Conservation (phyloP, 2,797 vertebrate species). For the Enteromius mattozi region DNA sequence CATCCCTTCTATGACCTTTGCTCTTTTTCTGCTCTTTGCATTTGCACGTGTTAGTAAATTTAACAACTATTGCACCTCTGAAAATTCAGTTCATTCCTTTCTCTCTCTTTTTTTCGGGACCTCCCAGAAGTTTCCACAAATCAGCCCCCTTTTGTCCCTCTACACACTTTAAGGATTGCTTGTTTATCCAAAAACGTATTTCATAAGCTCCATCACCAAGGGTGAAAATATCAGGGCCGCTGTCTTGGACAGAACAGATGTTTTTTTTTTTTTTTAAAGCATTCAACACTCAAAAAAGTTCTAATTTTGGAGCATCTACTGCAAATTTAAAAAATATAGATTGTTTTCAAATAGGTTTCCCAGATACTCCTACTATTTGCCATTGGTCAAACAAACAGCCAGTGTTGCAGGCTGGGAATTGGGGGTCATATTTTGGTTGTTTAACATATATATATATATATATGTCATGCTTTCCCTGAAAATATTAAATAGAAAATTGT, state of each 20-base stretch:
- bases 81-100: constrained; percentile 21
- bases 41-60: constrained; percentile 21
- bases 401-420: not conserved
- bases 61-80: constrained; percentile 16
- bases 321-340: not conserved
- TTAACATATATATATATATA: not conserved
- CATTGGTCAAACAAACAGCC: not conserved
- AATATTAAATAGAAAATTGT: not conserved
- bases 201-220: constrained; percentile 42
- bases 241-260: not conserved
- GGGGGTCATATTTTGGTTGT: not conserved
- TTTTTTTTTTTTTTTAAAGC: not conserved
- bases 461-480: not conserved
- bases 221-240: constrained; percentile 14
- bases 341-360: not conserved
- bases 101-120: constrained; percentile 21
- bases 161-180: constrained; percentile 38
- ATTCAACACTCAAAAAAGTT: not conserved
- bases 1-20: constrained; percentile 33
- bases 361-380: not conserved
- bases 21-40: constrained; percentile 22
- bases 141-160: not conserved
- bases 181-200: constrained; percentile 48
- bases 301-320: not conserved
- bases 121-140: constrained; percentile 40